These are phyloP conservation scores for Pachyuromys duprasi DNA, from an alignment of 2,797 vertebrate genomes.

Conservation along the genomic window DNA sequence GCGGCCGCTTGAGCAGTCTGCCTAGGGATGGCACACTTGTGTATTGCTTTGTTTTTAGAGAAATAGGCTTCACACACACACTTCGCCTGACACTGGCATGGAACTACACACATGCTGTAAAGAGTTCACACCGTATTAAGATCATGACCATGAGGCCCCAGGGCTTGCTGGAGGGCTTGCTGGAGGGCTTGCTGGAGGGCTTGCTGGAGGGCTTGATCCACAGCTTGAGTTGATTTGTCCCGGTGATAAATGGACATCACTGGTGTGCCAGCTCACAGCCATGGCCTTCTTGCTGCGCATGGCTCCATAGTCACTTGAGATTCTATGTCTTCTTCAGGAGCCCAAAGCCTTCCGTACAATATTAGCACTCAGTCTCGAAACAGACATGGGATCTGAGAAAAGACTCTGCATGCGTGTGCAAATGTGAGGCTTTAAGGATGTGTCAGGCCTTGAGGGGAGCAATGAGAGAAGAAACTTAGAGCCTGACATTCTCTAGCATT, in stretches of 20 bases:
- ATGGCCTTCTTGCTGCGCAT: neutral
- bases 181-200: neutral
- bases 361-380: neutral
- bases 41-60: neutral
- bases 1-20: constrained; percentile 62
- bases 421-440: neutral
- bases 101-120: neutral
- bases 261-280: neutral
- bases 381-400: neutral
- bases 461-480: neutral
- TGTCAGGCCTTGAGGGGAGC: accelerated
- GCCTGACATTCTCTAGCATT: neutral
- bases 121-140: neutral
- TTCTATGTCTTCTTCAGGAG: constrained; percentile 8
- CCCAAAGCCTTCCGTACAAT: constrained; percentile 25
- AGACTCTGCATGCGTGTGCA: neutral
- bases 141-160: neutral
- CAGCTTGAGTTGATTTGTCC: neutral
- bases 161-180: neutral
- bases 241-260: neutral
- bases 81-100: constrained; percentile 6
- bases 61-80: neutral
- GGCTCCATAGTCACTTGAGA: neutral
- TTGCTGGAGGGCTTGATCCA: neutral
- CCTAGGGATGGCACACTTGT: accelerated